A percentile compares a stretch with the other conserved stretches of the same genome.
Evolutionary conservation across 2,797 vertebrate genomes (phyloP).

Genomic region (Trichosurus vulpecula): DNA sequence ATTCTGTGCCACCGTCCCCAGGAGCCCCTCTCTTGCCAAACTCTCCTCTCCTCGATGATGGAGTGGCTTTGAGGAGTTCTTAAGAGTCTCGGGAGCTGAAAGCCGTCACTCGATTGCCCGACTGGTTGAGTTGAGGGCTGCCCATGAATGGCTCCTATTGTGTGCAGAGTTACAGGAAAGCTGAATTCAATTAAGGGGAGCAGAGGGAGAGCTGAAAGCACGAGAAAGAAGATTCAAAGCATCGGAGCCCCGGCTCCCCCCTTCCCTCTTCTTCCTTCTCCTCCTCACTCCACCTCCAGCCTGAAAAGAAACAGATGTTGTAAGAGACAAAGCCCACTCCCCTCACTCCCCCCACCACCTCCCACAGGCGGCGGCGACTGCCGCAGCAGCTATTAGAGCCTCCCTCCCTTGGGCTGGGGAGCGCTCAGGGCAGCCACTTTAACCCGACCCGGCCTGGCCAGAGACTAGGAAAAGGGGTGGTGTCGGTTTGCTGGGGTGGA

Average conservation of each 20-base stretch:
- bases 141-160: constrained; percentile 83
- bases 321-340: background rate
- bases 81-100: constrained; percentile 77
- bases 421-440: background rate
- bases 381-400: background rate
- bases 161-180: constrained; percentile 71
- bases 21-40: background rate
- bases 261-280: background rate
- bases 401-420: background rate
- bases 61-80: constrained; percentile 82
- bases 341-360: background rate
- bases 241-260: constrained; percentile 39
- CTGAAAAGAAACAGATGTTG: constrained; percentile 80
- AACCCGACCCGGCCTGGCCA: background rate
- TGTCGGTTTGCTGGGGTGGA: background rate
- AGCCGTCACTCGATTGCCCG: constrained; percentile 72
- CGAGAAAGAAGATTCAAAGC: constrained; percentile 1
- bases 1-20: background rate
- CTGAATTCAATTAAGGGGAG: constrained; percentile 83
- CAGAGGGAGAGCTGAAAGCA: constrained; percentile 57
- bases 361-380: background rate
- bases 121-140: constrained; percentile 45
- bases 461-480: background rate
- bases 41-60: constrained; percentile 48
- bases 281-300: constrained; percentile 70